phyloP scores from a whole-genome alignment of 2,797 vertebrate species.

The Myripristis murdjan region DNA sequence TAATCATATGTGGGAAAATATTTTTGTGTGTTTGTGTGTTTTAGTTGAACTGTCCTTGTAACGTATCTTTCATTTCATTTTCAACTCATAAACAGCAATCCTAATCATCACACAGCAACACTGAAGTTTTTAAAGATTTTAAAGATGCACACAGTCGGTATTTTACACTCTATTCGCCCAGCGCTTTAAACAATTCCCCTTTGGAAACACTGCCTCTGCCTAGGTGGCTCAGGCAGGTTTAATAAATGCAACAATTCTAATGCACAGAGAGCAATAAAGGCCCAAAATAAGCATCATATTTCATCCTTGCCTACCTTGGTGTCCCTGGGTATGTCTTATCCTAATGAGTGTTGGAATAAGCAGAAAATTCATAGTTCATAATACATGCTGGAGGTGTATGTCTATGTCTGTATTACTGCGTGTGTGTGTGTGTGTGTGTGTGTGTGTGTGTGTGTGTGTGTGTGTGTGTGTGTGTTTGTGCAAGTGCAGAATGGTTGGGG shows the following conservation, averaged over 20 bases:
- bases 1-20: too few species aligned
- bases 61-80: too few species aligned
- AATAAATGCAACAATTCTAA: slow-evolving; percentile 49
- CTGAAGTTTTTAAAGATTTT: not conserved
- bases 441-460: not conserved
- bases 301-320: slow-evolving; percentile 45
- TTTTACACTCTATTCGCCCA: slow-evolving; percentile 23
- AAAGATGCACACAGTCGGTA: slow-evolving; percentile 9
- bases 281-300: slow-evolving; percentile 62
- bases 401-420: slow-evolving; percentile 24
- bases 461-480: too few species aligned
- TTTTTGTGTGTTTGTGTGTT: too few species aligned
- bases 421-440: not conserved
- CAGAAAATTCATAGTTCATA: slow-evolving; percentile 27
- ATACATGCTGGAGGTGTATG: slow-evolving; percentile 8
- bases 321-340: slow-evolving; percentile 47
- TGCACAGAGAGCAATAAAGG: slow-evolving; percentile 38
- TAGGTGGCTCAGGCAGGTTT: slow-evolving; percentile 28
- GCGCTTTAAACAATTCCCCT: slow-evolving; percentile 17
- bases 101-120: not conserved
- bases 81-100: not conserved
- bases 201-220: slow-evolving; percentile 5
- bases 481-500: too few species aligned
- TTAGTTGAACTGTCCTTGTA: too few species aligned
- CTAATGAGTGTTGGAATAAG: slow-evolving; percentile 60